Evolutionary conservation across 2,113 vertebrate species (phyloP).

Genomic region (Meriones unguiculatus): DNA sequence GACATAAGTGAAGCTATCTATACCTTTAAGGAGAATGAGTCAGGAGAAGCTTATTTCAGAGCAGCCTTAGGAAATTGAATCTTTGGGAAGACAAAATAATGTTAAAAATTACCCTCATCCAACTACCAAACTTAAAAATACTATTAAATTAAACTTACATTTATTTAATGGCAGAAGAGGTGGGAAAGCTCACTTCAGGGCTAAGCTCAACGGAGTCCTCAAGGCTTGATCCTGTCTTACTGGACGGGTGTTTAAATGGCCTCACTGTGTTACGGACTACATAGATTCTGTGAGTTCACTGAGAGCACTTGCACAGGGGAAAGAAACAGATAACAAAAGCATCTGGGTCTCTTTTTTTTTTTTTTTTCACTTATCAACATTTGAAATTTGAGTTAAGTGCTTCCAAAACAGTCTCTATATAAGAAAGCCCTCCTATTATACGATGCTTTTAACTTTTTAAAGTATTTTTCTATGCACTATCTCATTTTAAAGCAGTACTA

Average conservation of each 20-base stretch:
- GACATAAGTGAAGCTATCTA: neutral
- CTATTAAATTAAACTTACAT: slow-evolving; percentile 20
- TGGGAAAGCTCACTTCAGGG: neutral
- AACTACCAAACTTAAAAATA: slow-evolving; percentile 31
- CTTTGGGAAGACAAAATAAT: slow-evolving; percentile 27
- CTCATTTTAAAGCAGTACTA: slow-evolving; percentile 76
- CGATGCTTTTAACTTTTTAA: slow-evolving; percentile 76
- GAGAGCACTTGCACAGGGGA: neutral
- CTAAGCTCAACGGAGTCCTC: slow-evolving; percentile 1
- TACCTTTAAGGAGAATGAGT: neutral
- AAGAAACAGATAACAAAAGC: slow-evolving; percentile 25
- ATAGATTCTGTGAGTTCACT: slow-evolving; percentile 4
- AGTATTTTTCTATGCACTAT: slow-evolving; percentile 76
- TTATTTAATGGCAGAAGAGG: neutral
- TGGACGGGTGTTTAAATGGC: slow-evolving; percentile 1
- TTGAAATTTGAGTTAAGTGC: slow-evolving; percentile 76
- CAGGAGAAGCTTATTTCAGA: neutral
- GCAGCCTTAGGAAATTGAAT: slow-evolving; percentile 8
- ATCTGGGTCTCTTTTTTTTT: slow-evolving; percentile 46
- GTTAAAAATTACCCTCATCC: neutral
- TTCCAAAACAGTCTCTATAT: slow-evolving; percentile 68
- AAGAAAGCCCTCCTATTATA: slow-evolving; percentile 72
- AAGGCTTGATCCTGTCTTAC: slow-evolving; percentile 3
- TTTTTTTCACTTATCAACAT: slow-evolving; percentile 76
- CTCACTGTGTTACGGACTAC: neutral